These are phyloP conservation scores for Silurus aristotelis DNA, from an alignment of 2,797 vertebrate genomes.

Conservation along the genomic window DNA sequence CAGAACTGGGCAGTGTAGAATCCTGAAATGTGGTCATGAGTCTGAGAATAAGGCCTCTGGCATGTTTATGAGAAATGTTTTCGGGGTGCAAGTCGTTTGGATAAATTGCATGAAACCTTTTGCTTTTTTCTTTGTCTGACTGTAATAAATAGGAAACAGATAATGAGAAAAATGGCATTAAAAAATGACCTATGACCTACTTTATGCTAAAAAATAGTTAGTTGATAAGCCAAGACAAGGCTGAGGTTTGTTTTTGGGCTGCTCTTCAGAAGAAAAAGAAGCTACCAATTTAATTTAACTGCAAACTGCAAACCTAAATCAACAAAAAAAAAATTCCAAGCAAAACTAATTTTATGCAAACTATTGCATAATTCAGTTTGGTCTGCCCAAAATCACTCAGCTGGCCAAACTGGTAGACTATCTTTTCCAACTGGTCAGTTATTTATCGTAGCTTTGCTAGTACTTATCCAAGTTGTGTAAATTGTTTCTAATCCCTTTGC, in stretches of 20 bases:
- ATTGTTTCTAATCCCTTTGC: neutral
- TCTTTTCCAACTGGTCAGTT: neutral
- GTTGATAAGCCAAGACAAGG: neutral
- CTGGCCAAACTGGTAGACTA: neutral
- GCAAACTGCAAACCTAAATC: neutral
- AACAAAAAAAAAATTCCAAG: neutral
- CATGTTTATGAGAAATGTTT: conserved; percentile 26
- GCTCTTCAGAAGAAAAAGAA: neutral
- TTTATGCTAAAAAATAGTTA: neutral
- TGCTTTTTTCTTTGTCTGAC: conserved; percentile 7
- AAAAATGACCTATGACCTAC: neutral
- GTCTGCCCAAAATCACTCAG: too few relatives aligned
- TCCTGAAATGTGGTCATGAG: conserved; percentile 28
- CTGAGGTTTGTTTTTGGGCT: neutral
- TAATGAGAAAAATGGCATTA: neutral
- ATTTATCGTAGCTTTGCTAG: neutral
- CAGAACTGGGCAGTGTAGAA: conserved; percentile 35
- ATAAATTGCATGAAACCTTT: neutral
- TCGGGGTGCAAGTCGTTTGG: neutral
- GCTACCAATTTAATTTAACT: neutral
- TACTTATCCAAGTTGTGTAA: too few relatives aligned
- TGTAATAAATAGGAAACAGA: neutral
- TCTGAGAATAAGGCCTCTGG: conserved; percentile 7
- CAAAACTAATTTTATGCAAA: neutral
- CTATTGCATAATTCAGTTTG: neutral